A percentile compares a stretch with the other conserved stretches of the same genome.
Conservation (phyloP, 2,888 invertebrate genomes). For the Agrochola lota region DNA sequence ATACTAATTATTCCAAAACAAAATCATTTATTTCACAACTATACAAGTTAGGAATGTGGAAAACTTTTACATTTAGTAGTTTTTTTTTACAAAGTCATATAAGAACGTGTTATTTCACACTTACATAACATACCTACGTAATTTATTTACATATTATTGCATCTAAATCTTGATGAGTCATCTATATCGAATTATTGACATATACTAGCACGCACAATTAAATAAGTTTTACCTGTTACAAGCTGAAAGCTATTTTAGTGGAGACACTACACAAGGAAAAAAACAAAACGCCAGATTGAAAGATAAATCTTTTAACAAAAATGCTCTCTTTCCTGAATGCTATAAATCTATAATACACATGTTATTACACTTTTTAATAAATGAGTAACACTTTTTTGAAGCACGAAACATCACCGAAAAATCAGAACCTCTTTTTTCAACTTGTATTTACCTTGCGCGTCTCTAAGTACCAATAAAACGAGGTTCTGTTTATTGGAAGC, state of each 20-base stretch:
- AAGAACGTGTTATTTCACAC: background rate
- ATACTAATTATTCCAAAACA: constrained; percentile 52
- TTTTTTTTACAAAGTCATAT: constrained; percentile 25
- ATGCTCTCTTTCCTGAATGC: too few relatives aligned
- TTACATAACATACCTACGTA: constrained; percentile 25
- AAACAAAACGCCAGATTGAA: background rate
- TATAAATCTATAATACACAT: constrained; percentile 12
- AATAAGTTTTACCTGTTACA: background rate
- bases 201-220: background rate
- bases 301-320: background rate
- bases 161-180: background rate
- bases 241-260: constrained; percentile 16
- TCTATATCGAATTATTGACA: constrained; percentile 4
- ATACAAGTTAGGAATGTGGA: constrained; percentile 42
- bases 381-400: constrained; percentile 7
- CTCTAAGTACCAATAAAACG: background rate
- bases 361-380: background rate
- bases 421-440: background rate
- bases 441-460: background rate
- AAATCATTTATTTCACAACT: constrained; percentile 59
- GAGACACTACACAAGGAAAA: background rate
- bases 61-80: constrained; percentile 50
- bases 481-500: constrained; percentile 4
- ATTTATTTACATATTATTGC: constrained; percentile 47
- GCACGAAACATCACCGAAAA: background rate